Percentiles rank a stretch among this genome's conserved stretches.
Conservation (phyloP, 2,888 invertebrate species). For the Drosophila tripunctata region DNA sequence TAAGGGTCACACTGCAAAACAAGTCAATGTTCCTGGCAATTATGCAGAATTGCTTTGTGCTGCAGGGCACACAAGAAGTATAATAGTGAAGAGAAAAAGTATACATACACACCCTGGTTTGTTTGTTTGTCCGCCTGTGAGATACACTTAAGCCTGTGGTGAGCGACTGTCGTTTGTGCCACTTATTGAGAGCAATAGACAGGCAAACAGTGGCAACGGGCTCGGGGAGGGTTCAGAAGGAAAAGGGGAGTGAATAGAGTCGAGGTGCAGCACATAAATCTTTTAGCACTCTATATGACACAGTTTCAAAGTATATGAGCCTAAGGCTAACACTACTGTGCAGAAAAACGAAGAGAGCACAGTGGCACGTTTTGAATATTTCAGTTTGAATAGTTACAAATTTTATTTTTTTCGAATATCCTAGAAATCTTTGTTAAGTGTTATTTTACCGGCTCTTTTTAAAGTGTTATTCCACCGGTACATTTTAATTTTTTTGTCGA, state of each 20-base stretch:
- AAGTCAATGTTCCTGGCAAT: constrained; percentile 45
- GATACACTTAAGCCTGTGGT: constrained; percentile 70
- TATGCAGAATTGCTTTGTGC: constrained; percentile 52
- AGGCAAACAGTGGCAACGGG: not conserved
- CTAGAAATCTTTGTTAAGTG: too few species aligned
- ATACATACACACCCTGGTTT: constrained; percentile 6
- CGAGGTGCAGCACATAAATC: constrained; percentile 68
- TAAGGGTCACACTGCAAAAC: constrained; percentile 24
- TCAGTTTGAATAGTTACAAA: not conserved
- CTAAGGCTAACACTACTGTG: not conserved
- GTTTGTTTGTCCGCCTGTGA: constrained; percentile 45
- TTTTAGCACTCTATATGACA: constrained; percentile 80
- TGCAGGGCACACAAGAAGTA: constrained; percentile 38
- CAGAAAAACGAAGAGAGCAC: not conserved
- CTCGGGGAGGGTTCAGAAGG: constrained; percentile 20
- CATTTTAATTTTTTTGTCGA: too few species aligned
- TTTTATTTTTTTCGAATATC: too few species aligned
- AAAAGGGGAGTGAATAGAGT: constrained; percentile 14
- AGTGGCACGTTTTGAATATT: not conserved
- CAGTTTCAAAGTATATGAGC: constrained; percentile 52
- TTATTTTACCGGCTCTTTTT: too few species aligned
- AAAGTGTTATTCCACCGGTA: too few species aligned
- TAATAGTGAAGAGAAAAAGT: constrained; percentile 39
- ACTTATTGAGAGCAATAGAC: constrained; percentile 67
- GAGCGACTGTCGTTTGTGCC: constrained; percentile 60